phyloP scores from a whole-genome alignment of 2,113 vertebrate species.

The Clupea harengus region DNA sequence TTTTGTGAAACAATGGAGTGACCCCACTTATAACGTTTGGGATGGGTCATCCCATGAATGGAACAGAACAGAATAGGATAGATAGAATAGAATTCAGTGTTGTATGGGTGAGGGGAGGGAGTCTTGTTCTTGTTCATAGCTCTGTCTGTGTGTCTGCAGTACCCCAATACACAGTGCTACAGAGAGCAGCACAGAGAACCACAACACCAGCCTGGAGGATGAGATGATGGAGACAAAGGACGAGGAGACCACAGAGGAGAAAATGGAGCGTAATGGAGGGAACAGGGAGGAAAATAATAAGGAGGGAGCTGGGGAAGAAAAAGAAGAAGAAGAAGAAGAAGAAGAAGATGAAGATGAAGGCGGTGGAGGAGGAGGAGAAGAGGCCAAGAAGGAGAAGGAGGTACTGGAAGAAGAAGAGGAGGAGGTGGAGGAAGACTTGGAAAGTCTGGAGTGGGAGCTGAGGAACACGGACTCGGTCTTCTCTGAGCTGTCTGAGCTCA shows the following conservation, averaged over 20 bases:
- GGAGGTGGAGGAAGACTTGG: slow-evolving; percentile 53
- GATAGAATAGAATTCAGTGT: no score
- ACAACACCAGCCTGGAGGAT: slow-evolving; percentile 48
- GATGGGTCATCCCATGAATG: no score
- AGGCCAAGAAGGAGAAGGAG: neutral
- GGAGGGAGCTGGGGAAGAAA: neutral
- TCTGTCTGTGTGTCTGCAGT: slow-evolving; percentile 37
- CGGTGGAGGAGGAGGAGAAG: slow-evolving; percentile 8
- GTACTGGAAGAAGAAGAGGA: slow-evolving; percentile 39
- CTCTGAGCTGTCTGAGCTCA: slow-evolving; percentile 74
- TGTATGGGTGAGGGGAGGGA: no score
- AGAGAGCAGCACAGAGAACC: slow-evolving; percentile 17
- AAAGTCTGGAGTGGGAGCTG: slow-evolving; percentile 68
- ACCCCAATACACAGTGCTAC: slow-evolving; percentile 44
- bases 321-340: slow-evolving; percentile 16
- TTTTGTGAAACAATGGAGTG: no score
- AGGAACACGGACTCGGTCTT: slow-evolving; percentile 76
- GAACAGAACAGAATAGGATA: no score
- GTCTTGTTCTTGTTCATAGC: no score
- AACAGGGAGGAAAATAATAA: neutral
- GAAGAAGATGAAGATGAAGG: slow-evolving; percentile 13
- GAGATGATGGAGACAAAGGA: slow-evolving; percentile 42
- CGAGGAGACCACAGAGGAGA: slow-evolving; percentile 4
- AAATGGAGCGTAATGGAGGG: slow-evolving; percentile 8
- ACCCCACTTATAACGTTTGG: no score